Conservation (phyloP, 2,797 vertebrate species). For the Acanthornis magna region DNA sequence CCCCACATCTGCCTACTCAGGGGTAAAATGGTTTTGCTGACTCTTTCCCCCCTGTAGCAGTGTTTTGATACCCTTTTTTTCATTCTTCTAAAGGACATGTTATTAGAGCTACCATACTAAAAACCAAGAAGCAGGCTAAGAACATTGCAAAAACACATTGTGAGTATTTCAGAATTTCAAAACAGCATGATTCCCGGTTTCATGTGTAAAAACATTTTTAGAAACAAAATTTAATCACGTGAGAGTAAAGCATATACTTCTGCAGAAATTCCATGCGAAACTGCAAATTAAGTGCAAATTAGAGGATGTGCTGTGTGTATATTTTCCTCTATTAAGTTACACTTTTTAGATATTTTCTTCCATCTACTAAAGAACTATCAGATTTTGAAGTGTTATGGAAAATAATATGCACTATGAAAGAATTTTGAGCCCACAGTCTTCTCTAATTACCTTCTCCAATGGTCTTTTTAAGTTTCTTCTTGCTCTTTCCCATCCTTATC, state of each 20-base stretch:
- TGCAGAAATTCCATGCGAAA: background rate
- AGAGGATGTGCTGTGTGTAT: background rate
- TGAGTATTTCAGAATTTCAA: background rate
- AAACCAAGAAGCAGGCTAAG: background rate
- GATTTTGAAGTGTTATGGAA: background rate
- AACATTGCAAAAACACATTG: background rate
- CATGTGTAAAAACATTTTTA: background rate
- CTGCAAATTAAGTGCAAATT: background rate
- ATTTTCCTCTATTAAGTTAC: background rate
- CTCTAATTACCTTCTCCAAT: constrained; percentile 14
- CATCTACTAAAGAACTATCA: background rate
- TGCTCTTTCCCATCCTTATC: background rate
- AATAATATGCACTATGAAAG: background rate
- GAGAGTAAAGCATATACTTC: background rate
- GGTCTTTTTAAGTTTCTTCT: background rate
- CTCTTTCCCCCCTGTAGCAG: background rate
- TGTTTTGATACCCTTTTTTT: background rate
- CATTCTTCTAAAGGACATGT: background rate
- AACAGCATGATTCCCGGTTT: background rate
- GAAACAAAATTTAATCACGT: background rate
- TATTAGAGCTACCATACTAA: background rate
- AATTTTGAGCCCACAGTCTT: constrained; percentile 6
- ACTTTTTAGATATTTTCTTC: background rate
- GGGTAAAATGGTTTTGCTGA: background rate
- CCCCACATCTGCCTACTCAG: background rate